Conservation (phyloP, 1,140 invertebrate genomes). For the Anadara kagoshimensis region DNA sequence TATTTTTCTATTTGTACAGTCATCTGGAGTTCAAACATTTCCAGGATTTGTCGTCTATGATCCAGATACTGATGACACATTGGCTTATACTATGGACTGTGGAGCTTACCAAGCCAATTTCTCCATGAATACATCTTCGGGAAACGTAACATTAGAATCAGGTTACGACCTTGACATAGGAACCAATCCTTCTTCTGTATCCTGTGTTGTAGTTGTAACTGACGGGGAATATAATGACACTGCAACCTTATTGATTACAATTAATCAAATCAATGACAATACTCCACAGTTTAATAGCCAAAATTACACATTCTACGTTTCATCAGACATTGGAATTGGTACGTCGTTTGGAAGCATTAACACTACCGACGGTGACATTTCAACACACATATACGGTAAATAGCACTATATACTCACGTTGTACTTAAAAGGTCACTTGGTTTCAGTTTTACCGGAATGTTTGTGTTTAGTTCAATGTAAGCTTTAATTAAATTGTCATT, state of each 20-base stretch:
- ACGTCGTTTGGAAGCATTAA: slow-evolving; percentile 7
- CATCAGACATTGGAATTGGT: slow-evolving; percentile 3
- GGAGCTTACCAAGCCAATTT: neutral
- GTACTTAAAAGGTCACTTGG: no score
- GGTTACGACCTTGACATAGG: slow-evolving; percentile 24
- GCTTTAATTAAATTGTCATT: no score
- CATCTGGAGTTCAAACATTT: neutral
- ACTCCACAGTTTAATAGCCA: slow-evolving; percentile 7
- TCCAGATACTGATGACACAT: slow-evolving; percentile 16
- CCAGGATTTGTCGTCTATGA: slow-evolving; percentile 22
- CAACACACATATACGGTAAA: no score
- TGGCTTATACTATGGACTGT: slow-evolving; percentile 13
- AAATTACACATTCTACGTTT: slow-evolving; percentile 4
- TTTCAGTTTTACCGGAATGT: no score
- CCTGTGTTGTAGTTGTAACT: slow-evolving; percentile 12
- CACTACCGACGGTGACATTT: slow-evolving; percentile 8
- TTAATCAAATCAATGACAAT: slow-evolving; percentile 28
- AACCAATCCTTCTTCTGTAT: neutral
- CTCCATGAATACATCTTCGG: slow-evolving; percentile 5
- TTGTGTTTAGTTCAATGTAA: no score
- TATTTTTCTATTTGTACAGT: neutral
- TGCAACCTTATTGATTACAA: slow-evolving; percentile 1
- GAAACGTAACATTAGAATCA: slow-evolving; percentile 4
- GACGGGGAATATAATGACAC: slow-evolving; percentile 18
- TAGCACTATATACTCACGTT: no score